Evolutionary conservation across 1,140 invertebrate genomes (phyloP).

Genomic region (Matsumurasca onukii): DNA sequence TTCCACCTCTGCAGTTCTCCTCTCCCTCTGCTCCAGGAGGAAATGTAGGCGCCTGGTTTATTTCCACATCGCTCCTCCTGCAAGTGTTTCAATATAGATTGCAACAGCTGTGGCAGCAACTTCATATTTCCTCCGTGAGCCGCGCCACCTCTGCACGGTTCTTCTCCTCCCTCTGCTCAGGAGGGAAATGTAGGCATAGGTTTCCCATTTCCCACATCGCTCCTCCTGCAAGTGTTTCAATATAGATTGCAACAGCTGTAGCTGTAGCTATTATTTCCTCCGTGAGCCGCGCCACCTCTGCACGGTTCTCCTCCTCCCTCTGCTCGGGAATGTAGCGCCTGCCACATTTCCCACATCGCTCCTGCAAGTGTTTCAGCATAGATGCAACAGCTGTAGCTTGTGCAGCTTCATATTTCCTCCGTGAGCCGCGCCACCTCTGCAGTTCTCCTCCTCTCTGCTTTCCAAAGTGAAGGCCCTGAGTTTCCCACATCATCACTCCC

Average conservation of each 20-base stretch:
- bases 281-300: slow-evolving; percentile 46
- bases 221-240: no score
- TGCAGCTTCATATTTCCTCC: slow-evolving; percentile 58
- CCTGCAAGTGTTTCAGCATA: slow-evolving; percentile 7
- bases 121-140: slow-evolving; percentile 53
- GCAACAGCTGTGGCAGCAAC: slow-evolving; percentile 60
- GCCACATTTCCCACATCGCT: background rate
- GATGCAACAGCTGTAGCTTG: slow-evolving; percentile 52
- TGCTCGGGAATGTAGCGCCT: slow-evolving; percentile 37
- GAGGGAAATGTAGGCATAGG: no score
- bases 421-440: slow-evolving; percentile 54
- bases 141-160: no score
- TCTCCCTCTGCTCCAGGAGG: slow-evolving; percentile 36
- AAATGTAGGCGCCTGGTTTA: no score
- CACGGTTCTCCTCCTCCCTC: slow-evolving; percentile 32
- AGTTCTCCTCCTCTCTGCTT: slow-evolving; percentile 36
- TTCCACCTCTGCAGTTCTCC: slow-evolving; percentile 47
- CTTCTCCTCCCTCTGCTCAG: background rate
- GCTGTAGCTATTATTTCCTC: slow-evolving; percentile 60
- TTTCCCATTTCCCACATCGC: background rate
- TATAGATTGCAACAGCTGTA: slow-evolving; percentile 58
- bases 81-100: no score
- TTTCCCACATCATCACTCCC: background rate
- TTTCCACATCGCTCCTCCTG: no score
- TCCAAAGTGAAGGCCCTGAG: slow-evolving; percentile 17